Conservation (phyloP, 2,797 vertebrate species). For the Anomalospiza imberbis region DNA sequence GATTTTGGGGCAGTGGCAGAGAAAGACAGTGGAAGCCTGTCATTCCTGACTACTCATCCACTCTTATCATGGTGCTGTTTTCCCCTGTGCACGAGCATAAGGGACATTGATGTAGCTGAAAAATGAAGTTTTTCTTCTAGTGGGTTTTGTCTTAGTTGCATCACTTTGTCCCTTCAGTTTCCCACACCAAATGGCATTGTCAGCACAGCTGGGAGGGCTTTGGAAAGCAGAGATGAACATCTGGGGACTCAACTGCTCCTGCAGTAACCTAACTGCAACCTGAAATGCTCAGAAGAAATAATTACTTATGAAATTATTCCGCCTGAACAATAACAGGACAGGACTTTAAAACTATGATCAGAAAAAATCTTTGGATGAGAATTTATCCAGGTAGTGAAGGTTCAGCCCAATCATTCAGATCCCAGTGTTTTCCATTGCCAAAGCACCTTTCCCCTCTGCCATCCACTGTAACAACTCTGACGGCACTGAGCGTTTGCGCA, state of each 20-base stretch:
- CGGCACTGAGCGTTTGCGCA: rapidly evolving
- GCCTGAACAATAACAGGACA: not conserved
- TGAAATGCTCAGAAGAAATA: not conserved
- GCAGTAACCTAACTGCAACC: not conserved
- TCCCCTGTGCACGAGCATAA: not conserved
- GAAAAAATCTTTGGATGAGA: not conserved
- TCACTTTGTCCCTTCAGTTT: not conserved
- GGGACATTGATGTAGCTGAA: not conserved
- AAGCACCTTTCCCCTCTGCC: not conserved
- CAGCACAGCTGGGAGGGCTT: not conserved
- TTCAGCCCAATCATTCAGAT: not conserved
- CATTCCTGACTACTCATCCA: not conserved
- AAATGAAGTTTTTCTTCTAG: not conserved
- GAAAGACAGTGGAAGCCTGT: not conserved
- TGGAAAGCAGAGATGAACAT: not conserved
- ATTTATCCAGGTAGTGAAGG: not conserved
- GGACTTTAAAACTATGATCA: not conserved
- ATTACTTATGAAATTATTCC: not conserved
- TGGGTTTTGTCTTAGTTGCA: not conserved
- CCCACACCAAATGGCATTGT: not conserved
- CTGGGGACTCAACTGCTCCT: rapidly evolving
- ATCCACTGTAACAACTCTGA: not conserved
- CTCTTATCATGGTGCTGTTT: not conserved
- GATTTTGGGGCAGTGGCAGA: not conserved
- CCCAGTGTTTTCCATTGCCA: not conserved